Evolutionary conservation across 2,797 vertebrate species (phyloP).

Genomic region (Rousettus madagascariensis): DNA sequence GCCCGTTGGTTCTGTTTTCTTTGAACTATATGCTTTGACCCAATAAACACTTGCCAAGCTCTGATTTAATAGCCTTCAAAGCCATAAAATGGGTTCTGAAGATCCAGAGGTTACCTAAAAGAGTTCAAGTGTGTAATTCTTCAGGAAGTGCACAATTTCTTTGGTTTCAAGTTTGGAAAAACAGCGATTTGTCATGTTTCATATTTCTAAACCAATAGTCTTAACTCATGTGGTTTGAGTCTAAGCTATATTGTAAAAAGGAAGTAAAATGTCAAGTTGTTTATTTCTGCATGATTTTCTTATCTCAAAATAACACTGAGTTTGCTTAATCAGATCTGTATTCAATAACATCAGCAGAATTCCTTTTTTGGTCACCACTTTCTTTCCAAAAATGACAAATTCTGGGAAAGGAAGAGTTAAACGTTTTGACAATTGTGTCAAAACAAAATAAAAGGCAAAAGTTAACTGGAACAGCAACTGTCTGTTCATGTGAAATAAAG

Average conservation of each 20-base stretch:
- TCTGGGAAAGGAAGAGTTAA: conserved; percentile 80
- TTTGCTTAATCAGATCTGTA: conserved; percentile 80
- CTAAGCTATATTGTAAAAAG: conserved; percentile 79
- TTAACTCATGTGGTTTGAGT: conserved; percentile 82
- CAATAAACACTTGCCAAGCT: conserved; percentile 75
- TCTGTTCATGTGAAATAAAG: conserved; percentile 71
- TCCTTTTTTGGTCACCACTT: conserved; percentile 61
- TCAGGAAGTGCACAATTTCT: conserved; percentile 79
- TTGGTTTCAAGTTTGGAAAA: conserved; percentile 81
- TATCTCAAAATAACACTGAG: conserved; percentile 83
- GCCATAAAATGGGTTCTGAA: conserved; percentile 64
- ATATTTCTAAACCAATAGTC: conserved; percentile 77
- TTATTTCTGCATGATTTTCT: conserved; percentile 85
- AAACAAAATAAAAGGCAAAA: conserved; percentile 76
- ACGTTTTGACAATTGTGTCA: conserved; percentile 82
- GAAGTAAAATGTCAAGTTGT: conserved; percentile 85
- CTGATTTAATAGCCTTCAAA: conserved; percentile 68
- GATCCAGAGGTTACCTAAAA: conserved; percentile 67
- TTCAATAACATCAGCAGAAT: conserved; percentile 81
- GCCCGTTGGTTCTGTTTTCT: conserved; percentile 65
- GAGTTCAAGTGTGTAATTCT: conserved; percentile 75
- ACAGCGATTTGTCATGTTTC: conserved; percentile 82
- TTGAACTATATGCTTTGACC: conserved; percentile 68
- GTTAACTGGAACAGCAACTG: conserved; percentile 68
- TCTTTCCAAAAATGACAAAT: conserved; percentile 73